Base-by-base conservation (phyloP, 2,888 invertebrate species). In the Caenorhabditis afra region DNA sequence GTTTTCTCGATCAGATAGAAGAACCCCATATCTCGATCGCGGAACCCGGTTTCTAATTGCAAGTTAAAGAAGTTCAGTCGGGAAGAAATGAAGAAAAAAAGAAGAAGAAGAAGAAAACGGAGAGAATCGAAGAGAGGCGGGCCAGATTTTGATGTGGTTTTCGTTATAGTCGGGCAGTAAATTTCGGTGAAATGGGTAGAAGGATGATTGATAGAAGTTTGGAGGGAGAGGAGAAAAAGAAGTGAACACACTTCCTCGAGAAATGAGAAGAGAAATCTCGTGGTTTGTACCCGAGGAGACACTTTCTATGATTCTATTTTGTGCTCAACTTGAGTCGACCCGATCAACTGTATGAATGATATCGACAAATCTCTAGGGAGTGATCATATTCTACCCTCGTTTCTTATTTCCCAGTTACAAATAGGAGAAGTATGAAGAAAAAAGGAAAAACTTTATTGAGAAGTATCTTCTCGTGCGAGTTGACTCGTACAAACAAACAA, bases 401-500 rank as follows among this genome's bases (percentile, higher is more conserved):
- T 37, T 37, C 5, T n/a, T n/a, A n/a, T n/a, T n/a, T n/a, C n/a
- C n/a, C n/a, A n/a, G n/a, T n/a, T n/a, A n/a, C n/a, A n/a, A n/a
- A n/a, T n/a, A n/a, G n/a, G n/a, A n/a, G n/a, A n/a, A n/a, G n/a
- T n/a, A n/a, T n/a, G 14, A 39, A 37, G 39, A 44, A 50, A 58
- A 53, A 39, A 12, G 37, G 37, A 53, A 53, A 59, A 44, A 59
- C 41, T 59, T 55, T 23, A 61, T 70, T 62, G 70, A 55, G 39
- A 49, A 71, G 57, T 62, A 71, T 71, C 62, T 62, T 49, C 71
- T 57, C 53, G 53, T 45, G 62, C 49, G 47, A 47, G 57, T 64
- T 64, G 57, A 64, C 64, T 64, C 55, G 29, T 64, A 49, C 64
- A 64, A 73, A 71, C 23, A 39, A 67, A 52, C 73, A 73, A 73